Base-by-base conservation (phyloP, 2,113 vertebrate species). In the Garra rufa region DNA sequence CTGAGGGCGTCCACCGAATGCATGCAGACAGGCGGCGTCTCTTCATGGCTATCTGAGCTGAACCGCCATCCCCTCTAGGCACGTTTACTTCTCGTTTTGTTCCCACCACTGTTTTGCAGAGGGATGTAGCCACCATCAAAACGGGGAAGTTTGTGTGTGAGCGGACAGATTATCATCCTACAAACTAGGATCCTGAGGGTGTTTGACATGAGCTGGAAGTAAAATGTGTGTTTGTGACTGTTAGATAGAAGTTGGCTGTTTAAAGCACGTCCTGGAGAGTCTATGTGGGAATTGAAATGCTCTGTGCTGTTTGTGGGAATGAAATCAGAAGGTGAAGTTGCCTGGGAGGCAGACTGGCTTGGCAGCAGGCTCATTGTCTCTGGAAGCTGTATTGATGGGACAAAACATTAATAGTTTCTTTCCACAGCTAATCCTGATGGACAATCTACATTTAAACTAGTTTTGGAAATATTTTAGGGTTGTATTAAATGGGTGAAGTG, bases 201-300 rank as follows among this genome's bases (percentile, higher is more conserved):
- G 83, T 87, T 69, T 85, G 74, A 88, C 75, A 70, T 86, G 71
- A 79, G 87, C 77, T 87, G 73, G 83, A 87, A 88, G 82, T 69
- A 50, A 80, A 21, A 69, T 61, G 81, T 13, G 44, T 79, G 77
- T 48, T 63, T 43, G 69, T 76, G 80, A 74, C 74, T 67, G 80
- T 83, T 76, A 81, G 63, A 83, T 85, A 75, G 73, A 85, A 76
- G 84, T 86, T 67, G 80, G 48, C 57, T 76, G 61, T 70, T 88
- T 74, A 83, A 85, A 83, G 77, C 74, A 82, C 71, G 44, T 82
- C 73, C 69, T 76, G 78, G 46, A 76, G 63, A 86, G 83, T 65
- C 34, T 55, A 59, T 84, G 88, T 87, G 83, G 83, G 76, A 83
- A 84, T 70, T 85, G 78, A 85, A 89, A 87, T 8, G 30, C 76